Percentiles rank a stretch among this genome's conserved stretches.
phyloP scores from a whole-genome alignment of 2,888 invertebrate genomes.

The Carcina quercana region DNA sequence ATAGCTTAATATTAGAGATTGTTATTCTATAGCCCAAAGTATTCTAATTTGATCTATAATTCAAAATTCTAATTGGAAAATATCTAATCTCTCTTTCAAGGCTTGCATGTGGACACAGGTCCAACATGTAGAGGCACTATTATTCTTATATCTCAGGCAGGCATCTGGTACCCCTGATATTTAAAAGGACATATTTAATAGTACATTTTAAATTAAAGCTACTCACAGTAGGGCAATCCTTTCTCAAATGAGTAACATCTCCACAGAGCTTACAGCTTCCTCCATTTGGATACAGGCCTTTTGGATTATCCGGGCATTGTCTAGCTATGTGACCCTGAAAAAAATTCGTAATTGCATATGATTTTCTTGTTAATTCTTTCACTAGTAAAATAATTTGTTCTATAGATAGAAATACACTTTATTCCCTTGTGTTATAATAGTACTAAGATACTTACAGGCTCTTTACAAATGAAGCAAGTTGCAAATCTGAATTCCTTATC shows the following conservation, averaged over 20 bases:
- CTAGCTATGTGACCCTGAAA: constrained; percentile 86
- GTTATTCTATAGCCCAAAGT: too few relatives aligned
- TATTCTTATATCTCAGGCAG: too few relatives aligned
- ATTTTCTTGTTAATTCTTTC: too few relatives aligned
- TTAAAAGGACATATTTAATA: too few relatives aligned
- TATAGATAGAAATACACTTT: not conserved
- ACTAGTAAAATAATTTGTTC: not conserved
- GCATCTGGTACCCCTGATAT: too few relatives aligned
- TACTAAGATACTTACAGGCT: constrained; percentile 66
- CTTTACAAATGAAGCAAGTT: constrained; percentile 90
- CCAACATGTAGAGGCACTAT: too few relatives aligned
- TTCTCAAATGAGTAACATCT: constrained; percentile 88
- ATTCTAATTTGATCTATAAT: too few relatives aligned
- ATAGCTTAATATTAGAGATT: too few relatives aligned
- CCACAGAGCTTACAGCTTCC: constrained; percentile 89
- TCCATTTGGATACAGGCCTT: constrained; percentile 90
- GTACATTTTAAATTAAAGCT: too few relatives aligned
- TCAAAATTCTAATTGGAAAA: too few relatives aligned
- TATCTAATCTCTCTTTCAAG: too few relatives aligned
- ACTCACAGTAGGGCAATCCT: constrained; percentile 82
- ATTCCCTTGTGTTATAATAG: not conserved
- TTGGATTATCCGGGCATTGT: constrained; percentile 91
- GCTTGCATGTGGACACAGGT: too few relatives aligned
- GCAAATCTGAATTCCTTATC: constrained; percentile 85
- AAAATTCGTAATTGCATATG: constrained; percentile 14